phyloP scores from a whole-genome alignment of 2,113 vertebrate species.

The Entomyzon cyanotis region DNA sequence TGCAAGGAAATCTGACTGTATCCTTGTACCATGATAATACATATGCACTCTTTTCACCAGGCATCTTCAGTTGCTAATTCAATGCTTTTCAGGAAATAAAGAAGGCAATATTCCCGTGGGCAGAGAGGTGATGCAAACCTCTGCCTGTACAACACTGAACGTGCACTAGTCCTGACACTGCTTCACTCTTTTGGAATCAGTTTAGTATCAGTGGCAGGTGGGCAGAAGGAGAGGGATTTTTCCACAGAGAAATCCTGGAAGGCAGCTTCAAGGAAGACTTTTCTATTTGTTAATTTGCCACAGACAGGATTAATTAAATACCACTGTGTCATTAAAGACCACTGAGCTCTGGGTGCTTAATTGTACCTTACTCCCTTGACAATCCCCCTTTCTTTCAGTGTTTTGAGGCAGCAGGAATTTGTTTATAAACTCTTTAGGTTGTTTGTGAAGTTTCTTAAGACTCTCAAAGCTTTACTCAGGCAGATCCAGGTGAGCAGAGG shows the following conservation, averaged over 20 bases:
- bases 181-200: not conserved
- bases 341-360: not conserved
- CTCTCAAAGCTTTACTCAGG: not conserved
- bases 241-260: not conserved
- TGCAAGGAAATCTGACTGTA: not conserved
- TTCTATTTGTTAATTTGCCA: not conserved
- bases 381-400: not conserved
- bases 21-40: rapidly evolving
- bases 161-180: not conserved
- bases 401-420: not conserved
- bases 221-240: not conserved
- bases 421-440: not conserved
- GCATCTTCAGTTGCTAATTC: not conserved
- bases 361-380: not conserved
- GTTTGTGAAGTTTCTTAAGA: not conserved
- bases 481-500: not conserved
- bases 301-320: not conserved
- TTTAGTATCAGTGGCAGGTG: not conserved
- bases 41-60: rapidly evolving
- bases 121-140: not conserved
- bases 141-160: not conserved
- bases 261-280: not conserved
- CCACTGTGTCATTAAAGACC: not conserved
- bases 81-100: not conserved
- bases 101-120: not conserved